Base-by-base conservation (phyloP, 2,797 vertebrate species). In the Acanthiza pusilla region DNA sequence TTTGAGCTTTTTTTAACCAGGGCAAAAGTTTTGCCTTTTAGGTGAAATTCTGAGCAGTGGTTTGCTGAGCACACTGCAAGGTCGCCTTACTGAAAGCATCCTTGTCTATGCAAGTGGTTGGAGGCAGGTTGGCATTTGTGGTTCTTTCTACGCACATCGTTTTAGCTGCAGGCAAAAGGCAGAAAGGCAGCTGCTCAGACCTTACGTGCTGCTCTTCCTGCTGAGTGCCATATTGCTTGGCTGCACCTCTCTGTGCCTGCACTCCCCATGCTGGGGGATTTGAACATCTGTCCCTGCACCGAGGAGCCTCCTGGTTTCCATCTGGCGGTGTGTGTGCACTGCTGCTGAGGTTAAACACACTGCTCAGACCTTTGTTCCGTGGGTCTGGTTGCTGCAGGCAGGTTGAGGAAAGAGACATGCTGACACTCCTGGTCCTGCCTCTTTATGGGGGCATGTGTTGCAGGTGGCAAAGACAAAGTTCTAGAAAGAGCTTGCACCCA, bases 261-360 rank as follows among this genome's bases (percentile, higher is more conserved):
- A 0, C 43, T 70, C 55, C 61, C n/a, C 5, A 1, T 65, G n/a
- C 87, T 80, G 60, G 36, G 51, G 66, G n/a, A 74, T 51, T 38
- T 51, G 74, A 95, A 87, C 94, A 92, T 96, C 96, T 96, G 80
- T 85, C 71, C 74, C 70, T 48, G n/a, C 51, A 82, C 86, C 0
- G 0, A 82, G 57, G 63, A 90, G 57, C 70, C 73, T 94, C 86
- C 63, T 93, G 89, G 76, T 88, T 89, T 61, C 91, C 96, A 76
- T 95, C 95, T 95, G 95, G 78, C 80, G 70, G 23, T 55, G 5
- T 47, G n/a, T 61, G 32, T 48, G 50, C 10, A 12, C 63, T 88
- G 85, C 88, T 88, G 61, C 66, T 85, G 48, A 89, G 88, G 94
- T 91, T 95, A 77, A 93, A 62, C 27, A 1, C 36, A 15, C 48